A percentile compares a stretch with the other conserved stretches of the same genome.
These are phyloP conservation scores for Enchytraeus crypticus DNA, from an alignment of 2,888 invertebrate genomes.

Conservation along the genomic window DNA sequence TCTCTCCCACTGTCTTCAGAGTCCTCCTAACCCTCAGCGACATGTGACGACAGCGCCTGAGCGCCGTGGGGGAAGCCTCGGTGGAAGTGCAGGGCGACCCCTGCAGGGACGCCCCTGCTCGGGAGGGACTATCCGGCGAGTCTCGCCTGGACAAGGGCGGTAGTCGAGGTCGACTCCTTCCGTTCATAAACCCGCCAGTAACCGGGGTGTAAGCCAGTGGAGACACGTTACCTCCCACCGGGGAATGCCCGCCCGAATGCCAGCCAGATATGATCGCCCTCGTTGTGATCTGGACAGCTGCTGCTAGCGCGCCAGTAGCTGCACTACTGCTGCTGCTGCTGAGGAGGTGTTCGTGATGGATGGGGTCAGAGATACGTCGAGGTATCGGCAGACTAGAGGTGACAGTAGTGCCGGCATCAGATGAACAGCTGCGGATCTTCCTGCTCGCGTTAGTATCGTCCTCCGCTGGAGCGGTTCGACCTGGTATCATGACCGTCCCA, in stretches of 20 bases:
- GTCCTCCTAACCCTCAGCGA: not conserved
- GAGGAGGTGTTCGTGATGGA: not conserved
- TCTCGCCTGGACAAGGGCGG: no score
- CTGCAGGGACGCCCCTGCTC: not conserved
- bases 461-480: not conserved
- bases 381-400: not conserved
- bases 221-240: no score
- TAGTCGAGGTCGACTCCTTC: no score
- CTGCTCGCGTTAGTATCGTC: not conserved
- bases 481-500: not conserved
- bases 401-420: constrained; percentile 4
- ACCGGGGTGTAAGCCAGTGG: no score
- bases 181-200: no score
- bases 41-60: not conserved
- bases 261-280: not conserved
- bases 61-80: not conserved
- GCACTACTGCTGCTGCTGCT: not conserved
- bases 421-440: constrained; percentile 7
- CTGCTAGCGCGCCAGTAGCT: not conserved
- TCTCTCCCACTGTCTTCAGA: not conserved
- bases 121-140: not conserved
- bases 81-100: not conserved
- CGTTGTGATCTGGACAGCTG: not conserved
- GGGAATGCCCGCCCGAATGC: not conserved
- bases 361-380: constrained; percentile 6